A percentile compares a stretch with the other conserved stretches of the same genome.
phyloP scores from a whole-genome alignment of 1,140 invertebrate genomes.

The Drosophila cardini region DNA sequence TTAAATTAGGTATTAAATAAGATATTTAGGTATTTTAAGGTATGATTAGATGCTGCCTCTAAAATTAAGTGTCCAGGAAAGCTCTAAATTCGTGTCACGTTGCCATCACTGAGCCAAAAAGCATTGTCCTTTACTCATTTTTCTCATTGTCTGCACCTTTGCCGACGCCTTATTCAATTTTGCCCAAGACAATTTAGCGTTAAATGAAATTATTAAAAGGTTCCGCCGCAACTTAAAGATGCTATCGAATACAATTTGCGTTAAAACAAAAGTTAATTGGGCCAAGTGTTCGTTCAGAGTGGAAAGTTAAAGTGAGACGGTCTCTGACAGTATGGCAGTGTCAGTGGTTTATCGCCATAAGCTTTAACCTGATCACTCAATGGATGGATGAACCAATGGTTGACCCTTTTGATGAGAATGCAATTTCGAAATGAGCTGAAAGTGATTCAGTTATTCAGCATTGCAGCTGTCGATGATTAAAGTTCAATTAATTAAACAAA shows the following conservation, averaged over 20 bases:
- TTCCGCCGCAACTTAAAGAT: slow-evolving; percentile 43
- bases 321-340: background rate
- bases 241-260: slow-evolving; percentile 75
- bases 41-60: no score
- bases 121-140: slow-evolving; percentile 15
- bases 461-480: slow-evolving; percentile 73
- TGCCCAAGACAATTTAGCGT: slow-evolving; percentile 63
- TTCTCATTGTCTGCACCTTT: slow-evolving; percentile 2
- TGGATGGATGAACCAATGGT: slow-evolving; percentile 1
- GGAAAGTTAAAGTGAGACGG: slow-evolving; percentile 18
- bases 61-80: no score
- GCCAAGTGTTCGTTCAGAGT: slow-evolving; percentile 16
- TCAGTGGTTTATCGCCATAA: slow-evolving; percentile 19
- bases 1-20: background rate
- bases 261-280: slow-evolving; percentile 49
- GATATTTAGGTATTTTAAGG: no score
- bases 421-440: slow-evolving; percentile 24
- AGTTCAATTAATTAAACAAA: slow-evolving; percentile 80
- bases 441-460: slow-evolving; percentile 7
- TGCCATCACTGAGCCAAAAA: slow-evolving; percentile 9
- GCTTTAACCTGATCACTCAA: slow-evolving; percentile 1
- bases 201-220: slow-evolving; percentile 78
- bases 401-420: slow-evolving; percentile 37
- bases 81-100: background rate
- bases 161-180: slow-evolving; percentile 70